Evolutionary conservation across 2,113 vertebrate genomes (phyloP), one percentile per base, ranked within the genome.

Genomic region (Microcebus lehilahytsara): DNA sequence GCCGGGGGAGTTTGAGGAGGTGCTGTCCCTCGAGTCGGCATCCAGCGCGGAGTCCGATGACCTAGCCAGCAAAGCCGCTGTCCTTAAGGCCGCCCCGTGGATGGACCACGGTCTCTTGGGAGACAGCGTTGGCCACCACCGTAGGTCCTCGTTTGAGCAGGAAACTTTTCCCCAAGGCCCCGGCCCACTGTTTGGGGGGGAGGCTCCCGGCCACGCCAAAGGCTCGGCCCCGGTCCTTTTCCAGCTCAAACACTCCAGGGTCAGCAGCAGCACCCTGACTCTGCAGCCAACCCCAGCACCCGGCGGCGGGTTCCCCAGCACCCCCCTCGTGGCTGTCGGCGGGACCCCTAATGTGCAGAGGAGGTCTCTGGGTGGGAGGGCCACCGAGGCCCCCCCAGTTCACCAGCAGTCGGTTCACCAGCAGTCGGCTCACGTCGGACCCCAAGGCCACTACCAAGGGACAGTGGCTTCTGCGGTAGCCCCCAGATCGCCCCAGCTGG

Each of bases 101-200:
- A 25, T 23, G 8, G 11, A 32, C 27, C 30, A 10, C 1, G 37
- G 69, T 9, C 16, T 78, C 66, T 2, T 0, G 4, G 62, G 10
- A 19, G 1, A 5, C 0, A 27, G 72, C 0, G 0, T 0, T 0
- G 22, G 56, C 0, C 2, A 3, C 9, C 56, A 30, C 7, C 58
- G 0, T 1, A 2, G 37, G 10, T 9, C 37, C 40, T 74, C 7
- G 1, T 8, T 3, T 10, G 56, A 83, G 46, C 25, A 78, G 4
- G 46, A 71, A 34, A 23, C 8, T 12, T 8, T 72, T 77, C 37
- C 69, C 37, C 27, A 58, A 37, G 58, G 53, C 56, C 91, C 58
- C 14, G 37, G 5, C 19, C 12, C 13, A 2, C 17, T 27, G 8
- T 22, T 20, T 16, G 19, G 19, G 53, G 27, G 62, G 64, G 56